Percentiles rank a stretch among this genome's conserved stretches.
These are phyloP conservation scores for Omphaloscelis lunosa DNA, from an alignment of 2,888 invertebrate species.

Conservation along the genomic window DNA sequence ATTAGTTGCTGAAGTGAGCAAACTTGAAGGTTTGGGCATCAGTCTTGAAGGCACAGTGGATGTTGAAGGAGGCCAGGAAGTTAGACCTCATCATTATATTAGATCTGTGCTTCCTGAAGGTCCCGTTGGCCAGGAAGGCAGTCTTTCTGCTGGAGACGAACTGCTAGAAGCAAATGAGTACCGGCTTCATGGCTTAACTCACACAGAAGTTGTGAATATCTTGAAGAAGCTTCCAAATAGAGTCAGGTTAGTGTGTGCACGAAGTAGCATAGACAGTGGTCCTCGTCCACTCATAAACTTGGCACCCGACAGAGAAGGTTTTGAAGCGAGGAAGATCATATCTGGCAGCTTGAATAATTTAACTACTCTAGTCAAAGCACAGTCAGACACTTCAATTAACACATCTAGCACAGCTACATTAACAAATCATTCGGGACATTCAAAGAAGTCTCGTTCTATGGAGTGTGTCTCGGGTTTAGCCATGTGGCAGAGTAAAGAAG, in stretches of 20 bases:
- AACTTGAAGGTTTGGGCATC: slow-evolving; percentile 98
- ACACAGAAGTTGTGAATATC: slow-evolving; percentile 98
- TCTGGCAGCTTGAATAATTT: slow-evolving; percentile 97
- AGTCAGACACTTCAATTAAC: slow-evolving; percentile 98
- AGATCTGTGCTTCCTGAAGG: slow-evolving; percentile 98
- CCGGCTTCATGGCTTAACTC: slow-evolving; percentile 97
- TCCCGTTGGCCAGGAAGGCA: slow-evolving; percentile 98
- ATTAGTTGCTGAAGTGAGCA: slow-evolving; percentile 97
- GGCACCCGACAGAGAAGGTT: slow-evolving; percentile 94
- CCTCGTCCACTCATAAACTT: slow-evolving; percentile 94
- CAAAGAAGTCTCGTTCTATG: slow-evolving; percentile 96
- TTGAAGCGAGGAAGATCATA: slow-evolving; percentile 95
- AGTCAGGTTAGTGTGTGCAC: slow-evolving; percentile 97
- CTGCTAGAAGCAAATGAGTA: slow-evolving; percentile 98
- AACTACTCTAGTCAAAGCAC: slow-evolving; percentile 96
- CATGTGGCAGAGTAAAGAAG: slow-evolving; percentile 98
- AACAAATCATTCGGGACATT: slow-evolving; percentile 92
- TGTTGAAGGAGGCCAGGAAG: slow-evolving; percentile 98
- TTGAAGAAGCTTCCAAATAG: slow-evolving; percentile 97
- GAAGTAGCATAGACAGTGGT: slow-evolving; percentile 92
- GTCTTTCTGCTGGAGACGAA: slow-evolving; percentile 98
- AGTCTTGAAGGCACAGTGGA: slow-evolving; percentile 99
- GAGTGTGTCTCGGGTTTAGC: slow-evolving; percentile 98
- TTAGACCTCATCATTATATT: slow-evolving; percentile 99
- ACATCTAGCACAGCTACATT: slow-evolving; percentile 96